Conservation (phyloP, 2,888 invertebrate species). For the Meloe dianella region DNA sequence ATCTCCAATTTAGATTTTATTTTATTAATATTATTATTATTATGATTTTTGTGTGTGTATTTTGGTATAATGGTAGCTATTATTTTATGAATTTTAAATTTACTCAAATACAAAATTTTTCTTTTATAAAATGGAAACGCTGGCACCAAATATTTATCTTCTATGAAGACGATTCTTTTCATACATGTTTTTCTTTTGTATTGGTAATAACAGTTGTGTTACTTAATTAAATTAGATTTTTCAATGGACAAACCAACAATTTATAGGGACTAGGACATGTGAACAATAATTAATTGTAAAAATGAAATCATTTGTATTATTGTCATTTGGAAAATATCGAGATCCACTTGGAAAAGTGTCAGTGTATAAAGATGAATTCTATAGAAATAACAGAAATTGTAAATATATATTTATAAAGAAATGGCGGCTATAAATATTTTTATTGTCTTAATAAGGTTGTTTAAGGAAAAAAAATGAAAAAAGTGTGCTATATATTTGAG, state of each 20-base stretch:
- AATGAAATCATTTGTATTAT: conserved; percentile 34
- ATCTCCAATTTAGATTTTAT: conserved; percentile 52
- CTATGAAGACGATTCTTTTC: conserved; percentile 48
- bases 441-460: conserved; percentile 52
- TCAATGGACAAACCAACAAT: conserved; percentile 25
- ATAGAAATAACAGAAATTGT: conserved; percentile 40
- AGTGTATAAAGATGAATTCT: conserved; percentile 48
- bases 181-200: not conserved
- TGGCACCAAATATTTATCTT: conserved; percentile 50
- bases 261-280: conserved; percentile 32
- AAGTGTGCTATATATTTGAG: conserved; percentile 54
- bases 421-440: conserved; percentile 57
- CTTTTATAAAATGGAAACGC: conserved; percentile 40
- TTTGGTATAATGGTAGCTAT: conserved; percentile 46
- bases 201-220: conserved; percentile 19
- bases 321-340: conserved; percentile 45
- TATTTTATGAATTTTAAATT: conserved; percentile 36
- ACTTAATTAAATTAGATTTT: conserved; percentile 30
- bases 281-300: conserved; percentile 38
- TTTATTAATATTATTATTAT: conserved; percentile 23
- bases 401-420: conserved; percentile 54
- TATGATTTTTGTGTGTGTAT: conserved; percentile 32
- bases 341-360: conserved; percentile 45
- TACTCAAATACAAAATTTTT: conserved; percentile 15
- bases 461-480: conserved; percentile 35